Conservation (phyloP, 1,140 invertebrate genomes). For the Ostrea edulis region DNA sequence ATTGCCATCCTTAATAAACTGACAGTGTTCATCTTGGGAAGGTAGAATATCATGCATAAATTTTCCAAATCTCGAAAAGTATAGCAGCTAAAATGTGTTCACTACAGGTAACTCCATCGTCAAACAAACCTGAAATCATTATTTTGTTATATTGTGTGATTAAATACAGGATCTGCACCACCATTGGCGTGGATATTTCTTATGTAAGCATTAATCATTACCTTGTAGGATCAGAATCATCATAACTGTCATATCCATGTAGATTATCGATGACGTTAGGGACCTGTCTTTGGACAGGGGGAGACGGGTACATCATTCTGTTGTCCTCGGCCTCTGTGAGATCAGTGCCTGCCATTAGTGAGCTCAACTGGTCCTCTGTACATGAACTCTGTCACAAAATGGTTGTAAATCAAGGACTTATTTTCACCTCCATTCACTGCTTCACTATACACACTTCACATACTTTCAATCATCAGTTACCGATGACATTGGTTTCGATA, state of each 20-base stretch:
- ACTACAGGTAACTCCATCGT: background rate
- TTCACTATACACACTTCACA: too few relatives aligned
- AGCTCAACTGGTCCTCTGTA: slow-evolving; percentile 62
- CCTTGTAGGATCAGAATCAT: slow-evolving; percentile 1
- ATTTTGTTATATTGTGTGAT: background rate
- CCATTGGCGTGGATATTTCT: background rate
- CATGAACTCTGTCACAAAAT: slow-evolving; percentile 62
- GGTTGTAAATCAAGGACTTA: background rate
- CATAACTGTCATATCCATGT: background rate
- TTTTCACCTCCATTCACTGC: too few relatives aligned
- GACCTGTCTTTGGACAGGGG: slow-evolving; percentile 13
- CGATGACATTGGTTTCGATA: too few relatives aligned
- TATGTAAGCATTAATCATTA: background rate
- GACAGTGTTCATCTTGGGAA: too few relatives aligned
- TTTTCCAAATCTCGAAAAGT: too few relatives aligned
- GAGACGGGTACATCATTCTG: background rate
- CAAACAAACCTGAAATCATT: background rate
- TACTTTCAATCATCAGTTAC: too few relatives aligned
- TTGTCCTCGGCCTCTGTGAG: background rate
- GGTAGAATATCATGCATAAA: too few relatives aligned
- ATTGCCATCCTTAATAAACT: too few relatives aligned
- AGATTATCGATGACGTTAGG: slow-evolving; percentile 45
- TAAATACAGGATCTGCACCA: background rate
- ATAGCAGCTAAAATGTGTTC: too few relatives aligned
- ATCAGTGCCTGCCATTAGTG: slow-evolving; percentile 52